These are phyloP conservation scores for Trimorus sp. DNA, from an alignment of 2,888 invertebrate genomes.

Conservation along the genomic window DNA sequence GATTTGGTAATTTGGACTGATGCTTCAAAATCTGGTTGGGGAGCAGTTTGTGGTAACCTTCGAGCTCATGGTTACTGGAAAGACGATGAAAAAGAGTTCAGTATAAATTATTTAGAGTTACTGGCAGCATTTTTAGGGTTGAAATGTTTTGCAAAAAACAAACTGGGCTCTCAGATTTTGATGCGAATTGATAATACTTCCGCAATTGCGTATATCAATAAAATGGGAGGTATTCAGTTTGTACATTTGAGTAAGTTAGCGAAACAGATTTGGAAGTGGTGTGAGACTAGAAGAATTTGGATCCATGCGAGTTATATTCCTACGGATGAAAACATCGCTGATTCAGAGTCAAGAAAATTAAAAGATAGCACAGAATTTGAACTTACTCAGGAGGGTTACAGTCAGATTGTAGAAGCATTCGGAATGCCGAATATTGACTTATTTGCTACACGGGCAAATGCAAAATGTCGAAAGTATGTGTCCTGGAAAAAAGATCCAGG, in stretches of 20 bases:
- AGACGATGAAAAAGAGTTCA: not conserved
- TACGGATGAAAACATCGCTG: not conserved
- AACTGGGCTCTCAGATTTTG: constrained; percentile 23
- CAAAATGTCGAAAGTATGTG: constrained; percentile 29
- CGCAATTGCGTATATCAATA: constrained; percentile 47
- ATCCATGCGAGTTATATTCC: constrained; percentile 2
- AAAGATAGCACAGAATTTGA: not conserved
- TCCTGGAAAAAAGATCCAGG: constrained; percentile 22
- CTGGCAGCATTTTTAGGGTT: constrained; percentile 48
- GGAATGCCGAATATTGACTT: constrained; percentile 29
- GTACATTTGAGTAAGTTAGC: not conserved
- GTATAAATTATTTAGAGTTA: constrained; percentile 51
- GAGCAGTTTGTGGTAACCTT: constrained; percentile 10
- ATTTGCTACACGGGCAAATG: constrained; percentile 31
- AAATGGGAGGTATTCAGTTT: constrained; percentile 25
- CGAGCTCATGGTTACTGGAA: constrained; percentile 3
- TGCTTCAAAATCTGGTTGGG: constrained; percentile 46
- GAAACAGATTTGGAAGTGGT: not conserved
- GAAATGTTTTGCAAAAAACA: constrained; percentile 43
- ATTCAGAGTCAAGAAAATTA: constrained; percentile 1
- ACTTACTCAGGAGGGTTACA: not conserved
- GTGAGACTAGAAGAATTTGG: not conserved
- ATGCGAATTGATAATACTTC: constrained; percentile 49
- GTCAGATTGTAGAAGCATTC: not conserved
- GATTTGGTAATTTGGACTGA: constrained; percentile 41